These are phyloP conservation scores for Drosophila maculinotata DNA, from an alignment of 2,888 invertebrate species.

Conservation along the genomic window DNA sequence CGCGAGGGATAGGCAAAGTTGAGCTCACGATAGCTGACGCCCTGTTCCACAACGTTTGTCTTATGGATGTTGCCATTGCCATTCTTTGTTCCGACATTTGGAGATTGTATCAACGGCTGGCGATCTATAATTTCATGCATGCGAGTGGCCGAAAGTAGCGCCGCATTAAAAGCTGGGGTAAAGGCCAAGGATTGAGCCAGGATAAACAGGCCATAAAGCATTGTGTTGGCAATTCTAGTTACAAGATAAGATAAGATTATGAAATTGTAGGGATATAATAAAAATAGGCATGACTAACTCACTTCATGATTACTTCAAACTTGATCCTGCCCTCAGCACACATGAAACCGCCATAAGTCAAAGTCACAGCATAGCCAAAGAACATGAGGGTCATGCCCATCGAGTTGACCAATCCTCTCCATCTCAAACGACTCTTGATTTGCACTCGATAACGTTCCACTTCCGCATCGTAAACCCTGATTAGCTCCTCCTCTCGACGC, in stretches of 20 bases:
- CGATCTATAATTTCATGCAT: conserved; percentile 88
- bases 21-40: conserved; percentile 87
- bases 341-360: conserved; percentile 90
- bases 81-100: conserved; percentile 65
- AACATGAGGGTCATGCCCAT: conserved; percentile 90
- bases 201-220: conserved; percentile 91
- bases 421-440: conserved; percentile 86
- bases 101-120: conserved; percentile 86
- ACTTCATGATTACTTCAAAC: conserved; percentile 90
- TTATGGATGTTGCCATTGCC: conserved; percentile 52
- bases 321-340: conserved; percentile 87
- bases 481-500: conserved; percentile 87
- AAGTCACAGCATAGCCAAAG: conserved; percentile 89
- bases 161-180: conserved; percentile 91
- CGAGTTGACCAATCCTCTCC: conserved; percentile 89
- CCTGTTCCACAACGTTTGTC: conserved; percentile 63
- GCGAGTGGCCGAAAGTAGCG: conserved; percentile 89
- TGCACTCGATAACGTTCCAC: conserved; percentile 86
- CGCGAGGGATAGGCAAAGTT: conserved; percentile 93
- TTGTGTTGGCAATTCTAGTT: conserved; percentile 89
- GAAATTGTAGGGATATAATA: too few relatives aligned
- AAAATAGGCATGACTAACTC: conserved; percentile 60
- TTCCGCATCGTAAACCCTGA: conserved; percentile 87
- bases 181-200: conserved; percentile 91
- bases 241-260: conserved; percentile 8